phyloP scores from a whole-genome alignment of 1,140 invertebrate species.

The Caenorhabditis briggsae region DNA sequence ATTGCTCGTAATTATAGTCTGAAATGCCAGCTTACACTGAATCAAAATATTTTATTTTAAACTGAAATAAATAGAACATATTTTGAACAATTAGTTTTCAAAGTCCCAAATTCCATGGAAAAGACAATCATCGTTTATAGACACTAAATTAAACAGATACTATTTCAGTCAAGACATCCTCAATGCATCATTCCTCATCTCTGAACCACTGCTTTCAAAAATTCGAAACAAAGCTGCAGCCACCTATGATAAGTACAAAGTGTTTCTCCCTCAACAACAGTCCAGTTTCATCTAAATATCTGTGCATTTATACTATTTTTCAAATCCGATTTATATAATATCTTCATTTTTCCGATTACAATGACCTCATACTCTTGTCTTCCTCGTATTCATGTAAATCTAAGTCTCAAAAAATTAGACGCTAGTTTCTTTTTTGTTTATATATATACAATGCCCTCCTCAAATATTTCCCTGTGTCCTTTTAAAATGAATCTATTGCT shows the following conservation, averaged over 20 bases:
- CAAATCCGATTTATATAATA: slow-evolving; percentile 13
- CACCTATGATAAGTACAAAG: slow-evolving; percentile 37
- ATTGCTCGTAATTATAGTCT: neutral
- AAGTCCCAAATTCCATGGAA: no score
- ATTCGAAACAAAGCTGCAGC: slow-evolving; percentile 5
- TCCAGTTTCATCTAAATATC: neutral
- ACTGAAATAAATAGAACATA: no score
- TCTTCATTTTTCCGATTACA: neutral
- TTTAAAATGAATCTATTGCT: slow-evolving; percentile 35
- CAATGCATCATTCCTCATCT: slow-evolving; percentile 11
- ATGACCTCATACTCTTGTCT: neutral
- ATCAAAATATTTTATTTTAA: no score
- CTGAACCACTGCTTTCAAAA: slow-evolving; percentile 28
- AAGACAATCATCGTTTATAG: no score
- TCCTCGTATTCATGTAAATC: neutral
- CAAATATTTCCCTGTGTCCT: slow-evolving; percentile 4
- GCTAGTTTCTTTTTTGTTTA: neutral
- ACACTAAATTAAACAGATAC: neutral
- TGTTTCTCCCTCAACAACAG: slow-evolving; percentile 14
- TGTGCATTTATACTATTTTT: neutral
- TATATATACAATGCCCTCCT: neutral
- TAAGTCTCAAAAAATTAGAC: neutral
- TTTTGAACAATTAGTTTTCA: no score
- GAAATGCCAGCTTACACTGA: no score
- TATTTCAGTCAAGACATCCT: slow-evolving; percentile 36